Evolutionary conservation across 2,888 invertebrate genomes (phyloP), one percentile per base, ranked within the genome.

Genomic region (Lasius fuliginosus): DNA sequence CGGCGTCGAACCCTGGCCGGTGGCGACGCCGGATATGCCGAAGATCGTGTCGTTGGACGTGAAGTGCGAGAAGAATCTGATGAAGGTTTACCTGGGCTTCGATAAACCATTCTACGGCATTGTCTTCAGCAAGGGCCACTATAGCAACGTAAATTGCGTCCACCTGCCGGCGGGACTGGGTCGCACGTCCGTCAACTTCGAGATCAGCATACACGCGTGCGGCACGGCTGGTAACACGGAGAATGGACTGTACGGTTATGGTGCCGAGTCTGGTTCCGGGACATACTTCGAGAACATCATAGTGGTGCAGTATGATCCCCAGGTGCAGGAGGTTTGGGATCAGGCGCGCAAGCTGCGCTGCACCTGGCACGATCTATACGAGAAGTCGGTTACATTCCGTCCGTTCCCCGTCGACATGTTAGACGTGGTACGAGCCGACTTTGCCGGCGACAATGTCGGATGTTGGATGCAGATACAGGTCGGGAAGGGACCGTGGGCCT

Each of bases 391-490:
- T 0, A 98, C 99, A 0, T 99, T 99, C 95, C 95, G 98, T 77
- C 98, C 99, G 0, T 99, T 99, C 96, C 98, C 98, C 0, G 99
- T 99, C 1, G 99, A 99, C 94, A 99, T 98, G 98, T 94, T 99
- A 77, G 98, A 99, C 94, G 98, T 99, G 5, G 98, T 99, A n/a
- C 95, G 98, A 76, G 98, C 99, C 3, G 98, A 99, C 92, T 99
- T 99, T 90, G 98, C 98, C 83, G 99, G 99, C 0, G 99, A 99
- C 92, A 99, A 99, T 93, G 98, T 99, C 2, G 98, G 98, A 27
- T 99, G 99, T 95, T 99, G 99, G 99, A 99, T 99, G 99, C 98
- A 99, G 94, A 99, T 99, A 89, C 99, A 99, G 96, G 98, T 98
- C 4, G 98, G 98, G 60, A 98, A 98, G 94, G 98, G 98, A 33